Conservation (phyloP, 2,797 vertebrate genomes). For the Myripristis jacobus region DNA sequence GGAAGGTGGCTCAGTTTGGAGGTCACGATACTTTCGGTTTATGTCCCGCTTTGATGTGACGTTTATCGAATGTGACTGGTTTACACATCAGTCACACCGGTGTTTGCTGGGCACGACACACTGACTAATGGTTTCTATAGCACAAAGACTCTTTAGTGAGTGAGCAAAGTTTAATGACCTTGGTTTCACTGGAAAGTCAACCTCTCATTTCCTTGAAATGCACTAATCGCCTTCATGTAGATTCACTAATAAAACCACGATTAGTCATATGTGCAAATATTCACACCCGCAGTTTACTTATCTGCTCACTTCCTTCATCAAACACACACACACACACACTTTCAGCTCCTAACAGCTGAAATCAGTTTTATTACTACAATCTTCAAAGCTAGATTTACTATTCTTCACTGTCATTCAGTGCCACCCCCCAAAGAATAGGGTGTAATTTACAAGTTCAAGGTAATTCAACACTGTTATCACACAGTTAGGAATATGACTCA, state of each 20-base stretch:
- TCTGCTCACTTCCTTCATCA: background rate
- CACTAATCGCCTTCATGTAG: background rate
- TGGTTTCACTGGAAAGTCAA: background rate
- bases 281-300: background rate
- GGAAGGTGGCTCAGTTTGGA: background rate
- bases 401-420: background rate
- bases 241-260: background rate
- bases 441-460: background rate
- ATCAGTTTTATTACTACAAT: background rate
- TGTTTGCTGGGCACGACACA: background rate
- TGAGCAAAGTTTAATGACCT: background rate
- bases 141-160: background rate
- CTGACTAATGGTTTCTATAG: slow-evolving; percentile 1
- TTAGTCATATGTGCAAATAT: background rate
- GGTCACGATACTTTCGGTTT: background rate
- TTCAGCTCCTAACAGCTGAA: background rate
- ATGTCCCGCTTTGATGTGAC: background rate
- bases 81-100: background rate
- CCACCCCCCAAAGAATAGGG: background rate
- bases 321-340: slow-evolving; percentile 2
- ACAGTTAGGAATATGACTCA: background rate
- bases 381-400: background rate
- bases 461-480: slow-evolving; percentile 3
- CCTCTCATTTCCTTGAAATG: background rate
- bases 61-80: background rate